Evolutionary conservation across 2,113 vertebrate species (phyloP), one percentile per base, ranked within the genome.

Genomic region (Picathartes gymnocephalus): DNA sequence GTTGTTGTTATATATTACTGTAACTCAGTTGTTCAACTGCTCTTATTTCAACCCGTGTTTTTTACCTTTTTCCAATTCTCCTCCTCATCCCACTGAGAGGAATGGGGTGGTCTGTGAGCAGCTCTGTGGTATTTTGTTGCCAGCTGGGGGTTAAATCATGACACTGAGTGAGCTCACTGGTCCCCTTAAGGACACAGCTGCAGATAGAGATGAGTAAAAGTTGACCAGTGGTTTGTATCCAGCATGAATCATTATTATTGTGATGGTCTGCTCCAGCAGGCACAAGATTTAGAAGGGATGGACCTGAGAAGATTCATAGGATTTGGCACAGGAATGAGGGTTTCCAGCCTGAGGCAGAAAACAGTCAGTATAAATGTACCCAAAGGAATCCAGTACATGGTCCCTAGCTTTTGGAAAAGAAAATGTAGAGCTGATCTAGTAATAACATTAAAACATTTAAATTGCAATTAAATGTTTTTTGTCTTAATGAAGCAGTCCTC

Each of bases 381-480:
- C 72, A 62, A 33, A 81, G 64, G 64, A 93, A 53, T 48, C 42
- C 24, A 81, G 56, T 81, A 71, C 13, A 68, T 0, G 2, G 23
- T 81, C 51, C 6, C 37, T 77, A 33, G 44, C 13, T 74, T 80
- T 88, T 80, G 69, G 37, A 90, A 92, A 57, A 28, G 15, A 88
- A 74, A 86, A 64, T 42, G 10, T 35, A 66, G 50, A 65, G 35
- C 42, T 86, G n/a, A 86, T 66, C 35, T 24, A 54, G 54, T 83
- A 83, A 71, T 65, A 70, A 73, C 2, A 3, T 58, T 86, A 66
- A 90, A 80, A 33, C 33, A 69, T 78, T 93, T 88, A 78, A 86
- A 88, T 21, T 90, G 60, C 60, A 92, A 56, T 83, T 88, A 86
- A 90, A 56, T 66, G 27, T 69, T 88, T 33, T 66, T 94, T 95